Evolutionary conservation across 2,797 vertebrate genomes (phyloP).

Genomic region (Pitangus sulphuratus): DNA sequence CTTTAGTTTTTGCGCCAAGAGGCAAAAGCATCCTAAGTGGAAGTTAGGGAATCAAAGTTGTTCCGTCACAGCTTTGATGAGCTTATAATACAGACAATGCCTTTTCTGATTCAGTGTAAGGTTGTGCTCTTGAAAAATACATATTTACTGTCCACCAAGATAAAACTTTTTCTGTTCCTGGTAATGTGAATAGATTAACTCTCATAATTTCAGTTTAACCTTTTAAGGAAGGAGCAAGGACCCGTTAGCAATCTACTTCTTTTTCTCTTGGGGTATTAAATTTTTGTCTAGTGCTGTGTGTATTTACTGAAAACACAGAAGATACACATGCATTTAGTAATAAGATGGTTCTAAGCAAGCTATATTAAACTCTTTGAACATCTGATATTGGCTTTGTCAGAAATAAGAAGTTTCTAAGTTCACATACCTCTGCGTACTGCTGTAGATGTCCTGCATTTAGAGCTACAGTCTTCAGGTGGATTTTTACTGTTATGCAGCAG

Average conservation of each 20-base stretch:
- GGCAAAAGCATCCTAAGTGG: background rate
- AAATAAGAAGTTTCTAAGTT: background rate
- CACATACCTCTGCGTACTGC: background rate
- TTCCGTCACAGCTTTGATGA: background rate
- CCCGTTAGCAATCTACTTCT: background rate
- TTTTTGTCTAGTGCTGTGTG: background rate
- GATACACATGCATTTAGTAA: background rate
- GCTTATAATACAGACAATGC: background rate
- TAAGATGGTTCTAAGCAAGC: background rate
- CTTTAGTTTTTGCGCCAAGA: background rate
- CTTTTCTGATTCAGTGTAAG: background rate
- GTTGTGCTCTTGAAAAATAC: background rate
- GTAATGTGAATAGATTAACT: background rate
- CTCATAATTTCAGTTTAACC: background rate
- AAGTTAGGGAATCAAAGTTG: background rate
- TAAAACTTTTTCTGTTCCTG: background rate
- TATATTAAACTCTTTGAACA: background rate
- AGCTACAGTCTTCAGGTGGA: background rate
- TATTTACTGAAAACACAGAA: background rate
- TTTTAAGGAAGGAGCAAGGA: background rate
- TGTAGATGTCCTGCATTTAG: background rate
- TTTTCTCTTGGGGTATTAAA: background rate
- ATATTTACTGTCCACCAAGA: background rate
- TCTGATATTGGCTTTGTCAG: background rate
- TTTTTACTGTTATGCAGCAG: background rate